Evolutionary conservation across 2,888 invertebrate species (phyloP).

Genomic region (Drosophila borealis): DNA sequence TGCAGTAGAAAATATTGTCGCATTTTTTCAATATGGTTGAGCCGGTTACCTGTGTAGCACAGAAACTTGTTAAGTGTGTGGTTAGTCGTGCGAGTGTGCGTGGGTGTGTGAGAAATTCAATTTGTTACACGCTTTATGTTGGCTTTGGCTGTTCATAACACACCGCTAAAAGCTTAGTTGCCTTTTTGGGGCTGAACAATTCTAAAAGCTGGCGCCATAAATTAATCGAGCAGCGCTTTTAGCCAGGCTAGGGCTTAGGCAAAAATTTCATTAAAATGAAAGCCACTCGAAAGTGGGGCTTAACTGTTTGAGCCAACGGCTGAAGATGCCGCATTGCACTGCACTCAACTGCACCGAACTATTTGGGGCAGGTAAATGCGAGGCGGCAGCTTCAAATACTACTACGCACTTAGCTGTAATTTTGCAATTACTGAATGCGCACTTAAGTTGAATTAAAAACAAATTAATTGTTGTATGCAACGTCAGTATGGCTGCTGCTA

Average conservation of each 20-base stretch:
- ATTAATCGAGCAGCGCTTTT: conserved; percentile 50
- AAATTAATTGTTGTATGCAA: conserved; percentile 71
- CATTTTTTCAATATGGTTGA: conserved; percentile 70
- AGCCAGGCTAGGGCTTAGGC: conserved; percentile 23
- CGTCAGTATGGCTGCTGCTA: conserved; percentile 15
- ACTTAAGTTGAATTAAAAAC: conserved; percentile 77
- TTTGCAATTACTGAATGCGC: conserved; percentile 76
- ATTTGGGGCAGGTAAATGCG: conserved; percentile 37
- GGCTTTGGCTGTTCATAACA: conserved; percentile 57
- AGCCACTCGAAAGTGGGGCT: conserved; percentile 42
- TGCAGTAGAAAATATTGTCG: conserved; percentile 69
- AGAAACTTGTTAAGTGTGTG: conserved; percentile 77
- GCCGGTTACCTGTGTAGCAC: conserved; percentile 30
- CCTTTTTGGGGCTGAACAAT: conserved; percentile 14
- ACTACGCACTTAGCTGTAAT: conserved; percentile 56
- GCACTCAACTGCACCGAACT: conserved; percentile 36
- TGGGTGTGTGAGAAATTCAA: conserved; percentile 67
- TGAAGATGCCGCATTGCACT: conserved; percentile 23
- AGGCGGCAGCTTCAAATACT: conserved; percentile 41
- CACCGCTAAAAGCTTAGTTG: conserved; percentile 59
- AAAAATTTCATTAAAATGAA: conserved; percentile 66
- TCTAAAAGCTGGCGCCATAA: conserved; percentile 59
- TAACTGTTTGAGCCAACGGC: neutral
- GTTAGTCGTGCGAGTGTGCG: conserved; percentile 38
- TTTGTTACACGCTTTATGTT: conserved; percentile 74